These are phyloP conservation scores for Bucco capensis DNA, from an alignment of 2,113 vertebrate species.

Conservation along the genomic window DNA sequence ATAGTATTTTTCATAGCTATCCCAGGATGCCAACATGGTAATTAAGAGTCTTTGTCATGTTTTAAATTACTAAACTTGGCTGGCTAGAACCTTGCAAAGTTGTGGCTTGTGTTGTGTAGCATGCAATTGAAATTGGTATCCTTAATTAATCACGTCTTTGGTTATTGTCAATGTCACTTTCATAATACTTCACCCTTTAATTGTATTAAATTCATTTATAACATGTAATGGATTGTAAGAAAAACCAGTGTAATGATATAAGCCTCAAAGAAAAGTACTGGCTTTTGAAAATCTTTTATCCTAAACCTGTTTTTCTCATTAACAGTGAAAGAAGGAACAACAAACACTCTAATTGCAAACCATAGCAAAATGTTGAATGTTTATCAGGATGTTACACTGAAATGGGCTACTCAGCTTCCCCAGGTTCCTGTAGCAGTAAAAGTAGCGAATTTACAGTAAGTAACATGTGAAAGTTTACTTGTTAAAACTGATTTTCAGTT, in stretches of 20 bases:
- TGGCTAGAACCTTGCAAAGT: neutral
- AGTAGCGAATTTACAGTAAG: slow-evolving; percentile 89
- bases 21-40: neutral
- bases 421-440: slow-evolving; percentile 84
- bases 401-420: slow-evolving; percentile 91
- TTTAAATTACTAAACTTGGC: neutral
- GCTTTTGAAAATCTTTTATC: neutral
- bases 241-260: neutral
- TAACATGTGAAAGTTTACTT: slow-evolving; percentile 6
- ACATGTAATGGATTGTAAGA: neutral
- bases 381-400: slow-evolving; percentile 91
- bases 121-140: neutral
- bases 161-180: neutral
- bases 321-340: slow-evolving; percentile 86
- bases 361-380: slow-evolving; percentile 89
- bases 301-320: slow-evolving; percentile 30
- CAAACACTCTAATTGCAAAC: slow-evolving; percentile 88
- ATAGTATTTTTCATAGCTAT: neutral
- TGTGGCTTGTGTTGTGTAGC: neutral
- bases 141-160: neutral
- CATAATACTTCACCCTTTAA: neutral
- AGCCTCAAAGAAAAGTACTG: neutral
- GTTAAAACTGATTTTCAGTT: neutral
- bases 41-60: neutral
- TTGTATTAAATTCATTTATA: neutral